Conservation (phyloP, 2,797 vertebrate species). For the Echeneis naucrates region DNA sequence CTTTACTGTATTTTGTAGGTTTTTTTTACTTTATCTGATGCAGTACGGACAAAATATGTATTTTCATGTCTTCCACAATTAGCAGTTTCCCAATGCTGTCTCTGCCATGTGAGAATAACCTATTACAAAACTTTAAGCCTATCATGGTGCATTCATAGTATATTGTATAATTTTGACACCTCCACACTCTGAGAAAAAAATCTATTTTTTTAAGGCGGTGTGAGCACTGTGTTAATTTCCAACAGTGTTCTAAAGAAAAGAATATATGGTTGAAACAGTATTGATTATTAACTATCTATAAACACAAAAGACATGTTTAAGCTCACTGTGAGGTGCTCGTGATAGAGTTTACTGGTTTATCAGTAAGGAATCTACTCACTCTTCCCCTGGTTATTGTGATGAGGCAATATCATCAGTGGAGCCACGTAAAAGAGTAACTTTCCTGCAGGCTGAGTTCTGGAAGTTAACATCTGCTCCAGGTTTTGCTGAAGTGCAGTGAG, state of each 20-base stretch:
- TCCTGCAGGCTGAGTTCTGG: slow-evolving; percentile 26
- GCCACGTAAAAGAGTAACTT: slow-evolving; percentile 13
- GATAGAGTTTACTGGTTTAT: slow-evolving; percentile 15
- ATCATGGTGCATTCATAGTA: slow-evolving; percentile 41
- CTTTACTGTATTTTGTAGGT: neutral
- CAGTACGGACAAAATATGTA: slow-evolving; percentile 18
- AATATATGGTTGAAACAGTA: slow-evolving; percentile 54
- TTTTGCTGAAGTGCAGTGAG: slow-evolving; percentile 33
- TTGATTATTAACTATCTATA: slow-evolving; percentile 59
- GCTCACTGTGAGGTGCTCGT: slow-evolving; percentile 21
- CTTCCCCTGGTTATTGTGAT: slow-evolving; percentile 7
- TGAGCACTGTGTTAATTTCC: slow-evolving; percentile 59
- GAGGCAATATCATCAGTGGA: slow-evolving; percentile 5
- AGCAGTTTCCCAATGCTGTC: slow-evolving; percentile 51
- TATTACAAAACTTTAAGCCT: slow-evolving; percentile 37
- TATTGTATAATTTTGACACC: slow-evolving; percentile 29
- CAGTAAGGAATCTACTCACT: neutral
- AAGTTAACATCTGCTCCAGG: slow-evolving; percentile 51
- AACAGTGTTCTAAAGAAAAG: slow-evolving; percentile 67
- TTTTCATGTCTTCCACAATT: slow-evolving; percentile 62
- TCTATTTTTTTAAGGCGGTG: slow-evolving; percentile 43
- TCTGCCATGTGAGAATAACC: slow-evolving; percentile 36
- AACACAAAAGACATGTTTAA: slow-evolving; percentile 40
- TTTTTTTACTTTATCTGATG: slow-evolving; percentile 41
- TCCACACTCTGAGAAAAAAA: slow-evolving; percentile 20